These are phyloP conservation scores for Melanitta fusca DNA, from an alignment of 2,797 vertebrate genomes.

Conservation along the genomic window DNA sequence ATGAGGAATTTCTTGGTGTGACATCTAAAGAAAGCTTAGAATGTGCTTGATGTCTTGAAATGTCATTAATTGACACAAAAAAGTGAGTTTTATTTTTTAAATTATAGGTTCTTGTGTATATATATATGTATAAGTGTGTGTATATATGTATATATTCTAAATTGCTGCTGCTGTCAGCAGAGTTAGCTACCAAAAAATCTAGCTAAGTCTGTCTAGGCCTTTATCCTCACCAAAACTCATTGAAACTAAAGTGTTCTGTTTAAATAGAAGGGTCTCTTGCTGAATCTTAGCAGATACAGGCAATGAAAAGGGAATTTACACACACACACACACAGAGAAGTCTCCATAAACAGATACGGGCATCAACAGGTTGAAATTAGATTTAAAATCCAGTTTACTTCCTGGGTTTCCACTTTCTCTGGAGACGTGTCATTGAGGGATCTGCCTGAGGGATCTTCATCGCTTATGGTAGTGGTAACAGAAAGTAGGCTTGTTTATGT, in stretches of 20 bases:
- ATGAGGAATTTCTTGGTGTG: not conserved
- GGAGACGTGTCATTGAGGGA: not conserved
- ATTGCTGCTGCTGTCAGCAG: not conserved
- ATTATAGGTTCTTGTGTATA: not conserved
- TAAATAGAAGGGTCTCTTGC: not conserved
- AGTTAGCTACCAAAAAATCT: not conserved
- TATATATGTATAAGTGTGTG: too few species aligned
- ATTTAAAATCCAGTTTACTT: not conserved
- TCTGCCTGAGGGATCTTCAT: not conserved
- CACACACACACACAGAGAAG: not conserved
- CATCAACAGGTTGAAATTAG: not conserved
- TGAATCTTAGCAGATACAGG: not conserved
- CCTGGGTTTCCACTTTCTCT: not conserved
- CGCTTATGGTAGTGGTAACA: accelerated
- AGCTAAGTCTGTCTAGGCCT: not conserved
- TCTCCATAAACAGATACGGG: not conserved
- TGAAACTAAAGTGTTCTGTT: accelerated
- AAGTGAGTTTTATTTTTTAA: not conserved
- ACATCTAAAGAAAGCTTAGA: not conserved
- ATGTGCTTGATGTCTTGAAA: not conserved
- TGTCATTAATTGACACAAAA: not conserved
- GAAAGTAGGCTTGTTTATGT: not conserved
- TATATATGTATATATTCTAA: not conserved
- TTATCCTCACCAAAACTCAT: not conserved
- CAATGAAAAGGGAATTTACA: not conserved